These are phyloP conservation scores for Cerceris rybyensis DNA, from an alignment of 2,888 invertebrate genomes.

Conservation along the genomic window DNA sequence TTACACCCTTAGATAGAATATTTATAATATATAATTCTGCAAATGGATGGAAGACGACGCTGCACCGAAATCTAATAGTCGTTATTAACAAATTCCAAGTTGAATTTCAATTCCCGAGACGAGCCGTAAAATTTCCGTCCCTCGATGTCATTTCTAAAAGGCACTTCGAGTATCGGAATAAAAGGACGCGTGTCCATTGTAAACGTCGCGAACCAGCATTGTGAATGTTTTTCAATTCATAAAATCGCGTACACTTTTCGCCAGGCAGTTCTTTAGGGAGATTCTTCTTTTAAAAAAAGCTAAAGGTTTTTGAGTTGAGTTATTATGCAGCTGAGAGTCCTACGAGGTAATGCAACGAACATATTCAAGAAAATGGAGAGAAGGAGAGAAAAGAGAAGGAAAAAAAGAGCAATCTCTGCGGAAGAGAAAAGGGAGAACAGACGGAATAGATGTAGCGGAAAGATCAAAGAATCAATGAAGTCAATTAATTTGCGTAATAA, in stretches of 20 bases:
- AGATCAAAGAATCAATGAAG: neutral
- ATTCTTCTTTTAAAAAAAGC: neutral
- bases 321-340: neutral
- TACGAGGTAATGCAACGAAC: neutral
- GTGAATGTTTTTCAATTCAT: neutral
- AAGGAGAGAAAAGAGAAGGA: neutral
- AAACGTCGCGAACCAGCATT: too few relatives aligned
- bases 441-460: neutral
- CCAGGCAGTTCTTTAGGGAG: neutral
- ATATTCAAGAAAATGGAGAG: neutral
- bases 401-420: neutral
- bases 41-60: too few relatives aligned
- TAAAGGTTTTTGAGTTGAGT: neutral
- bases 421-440: neutral
- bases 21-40: too few relatives aligned
- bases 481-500: conserved; percentile 7
- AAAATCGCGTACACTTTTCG: neutral
- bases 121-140: too few relatives aligned
- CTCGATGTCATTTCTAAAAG: too few relatives aligned
- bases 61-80: too few relatives aligned
- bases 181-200: too few relatives aligned
- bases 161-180: too few relatives aligned
- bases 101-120: too few relatives aligned
- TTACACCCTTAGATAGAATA: too few relatives aligned
- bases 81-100: too few relatives aligned